A percentile compares a stretch with the other conserved stretches of the same genome.
These are phyloP conservation scores for Pogonomyrmex barbatus DNA, from an alignment of 1,140 invertebrate genomes.

Conservation along the genomic window DNA sequence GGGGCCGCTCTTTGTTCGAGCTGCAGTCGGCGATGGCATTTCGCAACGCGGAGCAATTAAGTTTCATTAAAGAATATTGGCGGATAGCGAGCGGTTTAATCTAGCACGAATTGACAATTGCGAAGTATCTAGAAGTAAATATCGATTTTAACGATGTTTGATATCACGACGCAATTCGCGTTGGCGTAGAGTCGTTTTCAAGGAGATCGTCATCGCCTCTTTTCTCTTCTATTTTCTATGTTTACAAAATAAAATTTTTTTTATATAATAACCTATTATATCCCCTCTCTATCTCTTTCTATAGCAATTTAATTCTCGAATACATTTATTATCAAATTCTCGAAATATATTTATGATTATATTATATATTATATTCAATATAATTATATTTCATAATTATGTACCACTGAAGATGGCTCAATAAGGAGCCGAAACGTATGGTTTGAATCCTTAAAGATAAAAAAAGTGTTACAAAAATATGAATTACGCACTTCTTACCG, in stretches of 20 bases:
- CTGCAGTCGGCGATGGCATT: slow-evolving; percentile 1
- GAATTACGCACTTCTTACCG: too few species aligned
- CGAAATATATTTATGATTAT: too few species aligned
- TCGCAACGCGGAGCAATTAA: slow-evolving; percentile 39
- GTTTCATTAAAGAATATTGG: slow-evolving; percentile 48
- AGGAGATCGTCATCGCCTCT: not conserved
- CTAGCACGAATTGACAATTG: slow-evolving; percentile 9
- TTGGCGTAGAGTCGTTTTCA: not conserved
- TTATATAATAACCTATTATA: not conserved
- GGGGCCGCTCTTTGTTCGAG: not conserved
- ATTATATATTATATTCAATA: too few species aligned
- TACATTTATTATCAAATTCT: not conserved
- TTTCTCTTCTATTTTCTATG: not conserved
- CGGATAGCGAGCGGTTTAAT: slow-evolving; percentile 35
- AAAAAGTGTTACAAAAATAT: too few species aligned
- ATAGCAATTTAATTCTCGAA: not conserved
- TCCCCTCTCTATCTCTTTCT: too few species aligned
- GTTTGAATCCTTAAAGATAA: too few species aligned
- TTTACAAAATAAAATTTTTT: not conserved
- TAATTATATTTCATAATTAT: too few species aligned
- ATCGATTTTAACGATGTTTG: not conserved
- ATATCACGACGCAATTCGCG: not conserved
- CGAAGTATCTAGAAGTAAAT: slow-evolving; percentile 36
- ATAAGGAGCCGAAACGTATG: too few species aligned
- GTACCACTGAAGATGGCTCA: too few species aligned